These are phyloP conservation scores for Halcyon leucocephala DNA, from an alignment of 2,797 vertebrate species.

Conservation along the genomic window DNA sequence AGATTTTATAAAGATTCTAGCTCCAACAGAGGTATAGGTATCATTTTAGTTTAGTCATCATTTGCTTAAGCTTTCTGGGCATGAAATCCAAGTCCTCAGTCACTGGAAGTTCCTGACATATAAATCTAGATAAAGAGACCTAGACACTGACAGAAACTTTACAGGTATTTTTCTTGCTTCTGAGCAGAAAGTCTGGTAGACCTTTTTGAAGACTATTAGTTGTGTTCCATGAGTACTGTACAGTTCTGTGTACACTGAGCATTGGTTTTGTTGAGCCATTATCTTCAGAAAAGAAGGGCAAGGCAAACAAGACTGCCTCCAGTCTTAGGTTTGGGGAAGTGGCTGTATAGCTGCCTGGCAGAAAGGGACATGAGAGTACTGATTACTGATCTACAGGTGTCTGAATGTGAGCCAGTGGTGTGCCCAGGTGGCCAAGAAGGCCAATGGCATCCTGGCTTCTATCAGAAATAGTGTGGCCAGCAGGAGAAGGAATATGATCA, in stretches of 20 bases:
- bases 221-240: neutral
- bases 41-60: neutral
- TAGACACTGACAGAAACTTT: neutral
- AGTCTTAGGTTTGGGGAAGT: neutral
- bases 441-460: no score
- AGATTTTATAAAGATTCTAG: neutral
- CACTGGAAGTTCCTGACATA: rapidly evolving
- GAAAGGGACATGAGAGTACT: no score
- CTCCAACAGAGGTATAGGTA: neutral
- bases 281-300: neutral
- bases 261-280: neutral
- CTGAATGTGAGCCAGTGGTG: no score
- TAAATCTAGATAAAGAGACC: neutral
- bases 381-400: no score
- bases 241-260: neutral
- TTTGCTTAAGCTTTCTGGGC: neutral
- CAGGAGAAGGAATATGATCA: no score
- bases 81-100: neutral
- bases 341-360: no score
- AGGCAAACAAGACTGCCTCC: neutral
- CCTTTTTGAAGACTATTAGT: neutral
- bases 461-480: no score
- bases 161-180: neutral
- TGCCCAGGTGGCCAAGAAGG: no score
- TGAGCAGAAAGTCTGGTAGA: neutral